Base-by-base conservation (phyloP, 1,140 invertebrate species). In the Drosophila nebulosa region DNA sequence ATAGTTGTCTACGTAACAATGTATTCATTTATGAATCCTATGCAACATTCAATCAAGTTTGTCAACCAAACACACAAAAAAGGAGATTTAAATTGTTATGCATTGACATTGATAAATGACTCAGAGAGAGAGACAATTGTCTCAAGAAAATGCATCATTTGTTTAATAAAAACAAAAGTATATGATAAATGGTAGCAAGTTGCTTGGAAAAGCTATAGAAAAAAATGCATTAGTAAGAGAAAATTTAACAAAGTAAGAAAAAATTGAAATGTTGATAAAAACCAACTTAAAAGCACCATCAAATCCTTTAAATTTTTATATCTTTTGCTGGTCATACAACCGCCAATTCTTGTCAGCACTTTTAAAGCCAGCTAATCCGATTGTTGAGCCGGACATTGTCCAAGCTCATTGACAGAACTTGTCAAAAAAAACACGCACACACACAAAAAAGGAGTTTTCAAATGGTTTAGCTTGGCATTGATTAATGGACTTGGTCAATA, bases 401-500 rank as follows among this genome's bases (percentile, higher is more conserved):
- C 36, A 18, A 42, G 18, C 30, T 32, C 10, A 32, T 32, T 32
- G 30, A 18, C 14, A 16, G 0, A 16, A 42, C 0, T 18, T 18
- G 39, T 21, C 7, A 18, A 3, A 10, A 18, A 12, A 32, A 32
- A 1, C 10, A 12, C 1, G 1, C 1, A 24, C 3, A 36, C 35
- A n/a, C n/a, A 46, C 4, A 46, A 46, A 21, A 18, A 18, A 42
- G 9, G 16, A 21, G 18, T 46, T 21, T 46, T 10, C 39, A 21
- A 46, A 46, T 46, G 16, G 5, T 46, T 46, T 56, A 26, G 55
- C 27, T 51, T 61, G 71, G 55, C 70, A 16, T 74, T 74, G 71
- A 74, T 55, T 51, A 74, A 74, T 74, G 55, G 66, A 35, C 64
- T 66, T 63, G 56, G 59, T 74, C 24, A 57, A 51, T 56, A 66